phyloP scores from a whole-genome alignment of 2,113 vertebrate genomes.

The Copsychus sechellarum region DNA sequence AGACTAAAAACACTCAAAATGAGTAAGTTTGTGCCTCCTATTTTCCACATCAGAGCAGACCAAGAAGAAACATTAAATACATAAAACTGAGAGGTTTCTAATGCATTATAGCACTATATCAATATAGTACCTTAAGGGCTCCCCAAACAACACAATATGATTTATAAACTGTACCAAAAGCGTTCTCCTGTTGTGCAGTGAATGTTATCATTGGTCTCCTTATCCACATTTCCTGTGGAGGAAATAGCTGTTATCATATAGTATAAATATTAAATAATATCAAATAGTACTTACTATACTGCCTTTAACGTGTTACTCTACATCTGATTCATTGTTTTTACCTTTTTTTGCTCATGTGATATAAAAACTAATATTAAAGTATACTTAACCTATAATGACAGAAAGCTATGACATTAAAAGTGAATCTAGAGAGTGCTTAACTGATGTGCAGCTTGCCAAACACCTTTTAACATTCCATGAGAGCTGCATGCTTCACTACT shows the following conservation, averaged over 20 bases:
- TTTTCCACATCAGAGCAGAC: slow-evolving; percentile 19
- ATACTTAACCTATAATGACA: background rate
- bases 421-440: background rate
- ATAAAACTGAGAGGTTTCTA: slow-evolving; percentile 34
- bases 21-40: background rate
- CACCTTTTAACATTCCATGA: background rate
- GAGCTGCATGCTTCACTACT: background rate
- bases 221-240: slow-evolving; percentile 45
- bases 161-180: slow-evolving; percentile 53
- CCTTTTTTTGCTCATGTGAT: background rate
- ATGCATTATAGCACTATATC: background rate
- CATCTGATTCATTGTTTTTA: slow-evolving; percentile 6
- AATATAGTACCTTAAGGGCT: slow-evolving; percentile 12
- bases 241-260: slow-evolving; percentile 38
- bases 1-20: background rate
- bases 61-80: background rate
- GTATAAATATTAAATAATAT: slow-evolving; percentile 48
- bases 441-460: background rate
- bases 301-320: background rate
- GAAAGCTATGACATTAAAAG: background rate
- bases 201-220: slow-evolving; percentile 26
- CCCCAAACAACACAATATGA: slow-evolving; percentile 7
- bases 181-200: background rate
- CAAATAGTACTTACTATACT: background rate
- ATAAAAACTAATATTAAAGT: background rate